A percentile compares a stretch with the other conserved stretches of the same genome.
phyloP scores from a whole-genome alignment of 2,888 invertebrate species.

The Seladonia tumulorum region DNA sequence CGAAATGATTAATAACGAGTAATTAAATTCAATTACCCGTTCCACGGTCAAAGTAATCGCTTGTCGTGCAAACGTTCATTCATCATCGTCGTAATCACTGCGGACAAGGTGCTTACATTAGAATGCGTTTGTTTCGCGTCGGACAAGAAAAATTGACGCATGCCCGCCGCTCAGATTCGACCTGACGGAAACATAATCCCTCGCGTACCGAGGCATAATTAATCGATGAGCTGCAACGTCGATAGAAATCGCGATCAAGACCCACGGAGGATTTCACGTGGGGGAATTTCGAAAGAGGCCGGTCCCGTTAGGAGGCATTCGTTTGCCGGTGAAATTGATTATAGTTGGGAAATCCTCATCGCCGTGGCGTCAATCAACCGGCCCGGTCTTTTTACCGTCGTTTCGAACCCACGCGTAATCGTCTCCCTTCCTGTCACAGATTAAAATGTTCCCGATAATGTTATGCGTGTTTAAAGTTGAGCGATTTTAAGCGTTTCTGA shows the following conservation, averaged over 20 bases:
- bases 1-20: background rate
- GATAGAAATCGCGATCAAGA: constrained; percentile 40
- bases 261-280: constrained; percentile 22
- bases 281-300: constrained; percentile 52
- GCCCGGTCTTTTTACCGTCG: constrained; percentile 60
- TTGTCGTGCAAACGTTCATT: constrained; percentile 21
- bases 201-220: constrained; percentile 45
- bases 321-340: constrained; percentile 66
- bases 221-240: constrained; percentile 37
- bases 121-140: constrained; percentile 29
- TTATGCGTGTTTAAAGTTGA: too few relatives aligned
- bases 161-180: constrained; percentile 35
- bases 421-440: constrained; percentile 23
- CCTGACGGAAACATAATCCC: constrained; percentile 52
- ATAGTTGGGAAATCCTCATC: constrained; percentile 55
- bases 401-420: constrained; percentile 55
- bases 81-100: constrained; percentile 28
- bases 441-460: constrained; percentile 35
- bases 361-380: constrained; percentile 54
- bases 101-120: constrained; percentile 8
- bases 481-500: too few relatives aligned
- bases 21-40: constrained; percentile 8
- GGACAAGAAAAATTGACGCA: constrained; percentile 9
- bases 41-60: background rate
- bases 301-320: constrained; percentile 50